Evolutionary conservation across 2,888 invertebrate genomes (phyloP), one percentile per base, ranked within the genome.

Genomic region (Nemoura dubitans): DNA sequence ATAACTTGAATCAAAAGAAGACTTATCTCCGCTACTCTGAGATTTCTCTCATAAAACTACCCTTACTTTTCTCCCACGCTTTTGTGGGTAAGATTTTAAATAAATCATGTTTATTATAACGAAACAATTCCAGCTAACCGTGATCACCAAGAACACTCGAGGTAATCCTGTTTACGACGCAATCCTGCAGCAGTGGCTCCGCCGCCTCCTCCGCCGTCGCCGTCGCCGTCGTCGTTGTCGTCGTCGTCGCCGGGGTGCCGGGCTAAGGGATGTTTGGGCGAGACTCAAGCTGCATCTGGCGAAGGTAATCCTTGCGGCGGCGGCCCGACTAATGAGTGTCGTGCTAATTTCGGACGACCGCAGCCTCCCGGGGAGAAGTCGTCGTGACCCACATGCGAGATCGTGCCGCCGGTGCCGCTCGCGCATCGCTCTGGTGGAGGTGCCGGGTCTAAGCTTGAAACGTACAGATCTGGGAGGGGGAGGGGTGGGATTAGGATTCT

Each of bases 101-200:
- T 59, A 59, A 59, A 59, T 59, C 59, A 59, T 59, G 59, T 59
- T 59, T 59, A 59, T 59, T 59, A 21, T 59, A 59, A 59, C 59
- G 59, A 59, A 59, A 59, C 21, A 59, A 59, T 59, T 59, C 14
- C 59, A 59, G 59, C 59, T 16, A 59, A 59, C 14, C 14, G 59
- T 59, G 59, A 59, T 21, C 59, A 21, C 59, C 59, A 59, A 59
- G 16, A 59, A 14, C 21, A 59, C 59, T 59, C 14, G 59, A 59
- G 59, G 59, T 59, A 78, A 78, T 78, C 78, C 78, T 78, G 27
- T 78, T 78, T 78, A 78, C 78, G 78, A 78, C 25, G 78, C 78
- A 78, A 28, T 78, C 16, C 28, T 59, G 59, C 59, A 59, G 59
- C 59, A 21, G 59, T 10, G 10, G 36, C 36, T n/a, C n/a, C n/a